Evolutionary conservation across 2,888 invertebrate genomes (phyloP).

Genomic region (Noctua comes): DNA sequence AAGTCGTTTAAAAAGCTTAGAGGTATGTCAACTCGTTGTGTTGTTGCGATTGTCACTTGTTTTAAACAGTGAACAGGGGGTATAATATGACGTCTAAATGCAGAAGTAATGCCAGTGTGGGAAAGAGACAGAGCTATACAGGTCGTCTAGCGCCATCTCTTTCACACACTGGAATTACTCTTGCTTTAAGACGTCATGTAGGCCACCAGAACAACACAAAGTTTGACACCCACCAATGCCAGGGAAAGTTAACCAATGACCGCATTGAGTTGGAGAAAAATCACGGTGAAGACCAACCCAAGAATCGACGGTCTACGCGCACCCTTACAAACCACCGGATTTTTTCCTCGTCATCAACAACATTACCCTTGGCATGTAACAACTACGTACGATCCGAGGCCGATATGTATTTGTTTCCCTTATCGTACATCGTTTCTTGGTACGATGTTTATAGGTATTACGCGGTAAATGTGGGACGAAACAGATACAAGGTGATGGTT

Average conservation of each 20-base stretch:
- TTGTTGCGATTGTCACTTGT: background rate
- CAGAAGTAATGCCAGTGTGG: no score
- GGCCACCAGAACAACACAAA: no score
- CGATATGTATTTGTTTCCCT: constrained; percentile 27
- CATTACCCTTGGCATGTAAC: constrained; percentile 19
- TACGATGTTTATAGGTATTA: constrained; percentile 24
- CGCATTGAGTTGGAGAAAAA: background rate
- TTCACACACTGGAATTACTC: no score
- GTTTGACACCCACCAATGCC: background rate
- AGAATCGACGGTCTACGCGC: background rate
- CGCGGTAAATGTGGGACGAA: constrained; percentile 8
- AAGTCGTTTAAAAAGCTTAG: background rate
- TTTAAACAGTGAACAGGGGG: background rate
- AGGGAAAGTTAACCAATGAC: background rate
- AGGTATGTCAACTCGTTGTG: background rate
- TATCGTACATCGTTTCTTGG: constrained; percentile 20
- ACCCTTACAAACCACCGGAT: background rate
- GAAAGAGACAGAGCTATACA: no score
- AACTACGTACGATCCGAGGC: background rate
- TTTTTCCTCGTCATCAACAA: constrained; percentile 38
- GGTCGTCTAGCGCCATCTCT: no score
- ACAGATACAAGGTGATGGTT: background rate
- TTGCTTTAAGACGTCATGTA: no score
- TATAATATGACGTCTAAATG: no score
- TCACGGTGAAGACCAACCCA: background rate